Evolutionary conservation across 2,797 vertebrate genomes (phyloP), one percentile per base, ranked within the genome.

Genomic region (Anabacerthia variegaticeps): DNA sequence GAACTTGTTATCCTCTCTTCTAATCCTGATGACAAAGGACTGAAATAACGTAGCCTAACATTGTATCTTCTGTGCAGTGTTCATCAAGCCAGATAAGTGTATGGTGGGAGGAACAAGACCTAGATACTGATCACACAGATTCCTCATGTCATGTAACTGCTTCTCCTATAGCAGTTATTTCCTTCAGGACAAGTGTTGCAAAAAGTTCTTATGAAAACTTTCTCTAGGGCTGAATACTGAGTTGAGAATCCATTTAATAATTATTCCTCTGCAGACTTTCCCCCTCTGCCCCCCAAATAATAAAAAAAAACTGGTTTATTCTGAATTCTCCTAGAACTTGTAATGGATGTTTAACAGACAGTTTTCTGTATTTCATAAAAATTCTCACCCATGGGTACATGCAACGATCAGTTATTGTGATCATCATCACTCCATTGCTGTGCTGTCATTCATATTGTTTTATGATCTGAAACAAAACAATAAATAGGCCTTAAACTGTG

Each of bases 241-340:
- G 4, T 51, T 75, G 39, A 79, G 23, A 85, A 49, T n/a, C 15
- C 22, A 41, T 66, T 71, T 84, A 8, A 61, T 65, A 89, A 71
- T 9, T 32, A n/a, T 28, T 8, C 11, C 30, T 78, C 13, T 16
- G 9, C 22, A 62, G 22, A 43, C 23, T 27, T 44, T 28, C 14
- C 39, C 21, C 21, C 21, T 7, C 5, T 37, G 58, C 20, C 20
- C 6, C 3, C 2, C 0, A 9, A 23, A 43, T 32, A 49, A 55
- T 37, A 49, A 66, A 49, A 55, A 37, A 49, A 72, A 49, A 5
- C 4, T 51, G 3, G 24, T 77, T 43, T 59, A 22, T 66, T 82
- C 20, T 10, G 7, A 87, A 34, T 77, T 93, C 28, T 71, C 19
- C 12, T 32, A 36, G 24, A 44, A 49, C n/a, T 46, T 78, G 6